phyloP scores from a whole-genome alignment of 2,888 invertebrate species.

The Desoria tigrina region DNA sequence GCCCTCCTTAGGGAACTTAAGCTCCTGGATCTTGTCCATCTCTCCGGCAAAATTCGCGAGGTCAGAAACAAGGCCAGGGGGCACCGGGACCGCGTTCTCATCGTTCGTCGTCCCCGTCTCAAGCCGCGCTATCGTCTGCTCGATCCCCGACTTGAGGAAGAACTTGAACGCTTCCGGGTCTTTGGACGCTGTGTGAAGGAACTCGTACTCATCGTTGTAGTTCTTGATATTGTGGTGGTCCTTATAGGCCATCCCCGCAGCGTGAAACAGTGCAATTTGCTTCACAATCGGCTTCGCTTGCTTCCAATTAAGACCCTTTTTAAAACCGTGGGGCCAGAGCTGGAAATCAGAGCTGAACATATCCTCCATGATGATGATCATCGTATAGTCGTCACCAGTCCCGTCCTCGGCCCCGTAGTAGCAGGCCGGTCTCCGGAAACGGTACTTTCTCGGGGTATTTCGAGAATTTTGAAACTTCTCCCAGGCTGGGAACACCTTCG shows the following conservation, averaged over 20 bases:
- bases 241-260: constrained; percentile 36
- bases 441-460: constrained; percentile 21
- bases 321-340: constrained; percentile 34
- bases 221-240: background rate
- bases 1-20: background rate
- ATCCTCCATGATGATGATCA: constrained; percentile 39
- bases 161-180: background rate
- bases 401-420: constrained; percentile 41
- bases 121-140: constrained; percentile 23
- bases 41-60: constrained; percentile 1
- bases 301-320: constrained; percentile 22
- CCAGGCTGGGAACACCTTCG: constrained; percentile 33
- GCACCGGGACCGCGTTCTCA: constrained; percentile 15
- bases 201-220: constrained; percentile 1
- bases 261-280: constrained; percentile 39
- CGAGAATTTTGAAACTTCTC: constrained; percentile 29
- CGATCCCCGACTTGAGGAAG: constrained; percentile 10
- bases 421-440: constrained; percentile 33
- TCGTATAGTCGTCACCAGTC: constrained; percentile 29
- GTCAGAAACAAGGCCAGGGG: constrained; percentile 24
- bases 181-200: background rate
- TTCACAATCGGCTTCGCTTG: constrained; percentile 24
- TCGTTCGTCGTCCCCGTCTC: background rate
- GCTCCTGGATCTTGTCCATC: background rate
- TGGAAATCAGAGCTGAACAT: constrained; percentile 18